Conservation (phyloP, 2,888 invertebrate genomes). For the Chrysopilus asiliformis region DNA sequence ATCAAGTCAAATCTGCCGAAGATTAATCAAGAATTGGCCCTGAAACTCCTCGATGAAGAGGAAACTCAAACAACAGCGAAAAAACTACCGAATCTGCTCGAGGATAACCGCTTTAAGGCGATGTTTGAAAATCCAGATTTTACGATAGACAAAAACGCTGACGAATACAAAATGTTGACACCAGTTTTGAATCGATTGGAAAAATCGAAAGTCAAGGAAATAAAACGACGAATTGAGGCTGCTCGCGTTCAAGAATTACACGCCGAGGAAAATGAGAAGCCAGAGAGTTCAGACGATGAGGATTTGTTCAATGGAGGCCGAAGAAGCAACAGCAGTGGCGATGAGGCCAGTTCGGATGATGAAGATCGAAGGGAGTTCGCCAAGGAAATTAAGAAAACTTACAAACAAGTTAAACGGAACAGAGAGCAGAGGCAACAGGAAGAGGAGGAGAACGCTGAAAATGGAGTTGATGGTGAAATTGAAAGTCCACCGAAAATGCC, state of each 20-base stretch:
- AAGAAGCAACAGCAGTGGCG: conserved; percentile 29
- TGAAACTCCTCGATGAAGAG: conserved; percentile 63
- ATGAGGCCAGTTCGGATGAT: conserved; percentile 49
- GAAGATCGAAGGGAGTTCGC: conserved; percentile 73
- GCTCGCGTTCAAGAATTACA: conserved; percentile 40
- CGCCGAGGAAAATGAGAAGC: conserved; percentile 27
- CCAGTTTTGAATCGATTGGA: conserved; percentile 76
- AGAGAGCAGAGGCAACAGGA: conserved; percentile 27
- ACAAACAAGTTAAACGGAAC: conserved; percentile 36
- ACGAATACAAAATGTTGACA: conserved; percentile 77
- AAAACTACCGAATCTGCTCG: conserved; percentile 53
- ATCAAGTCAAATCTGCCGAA: conserved; percentile 66
- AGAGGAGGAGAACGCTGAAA: conserved; percentile 26
- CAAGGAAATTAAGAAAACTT: conserved; percentile 62
- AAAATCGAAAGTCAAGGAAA: conserved; percentile 50
- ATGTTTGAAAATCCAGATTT: conserved; percentile 89
- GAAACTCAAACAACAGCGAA: conserved; percentile 37
- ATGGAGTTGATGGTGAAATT: conserved; percentile 20
- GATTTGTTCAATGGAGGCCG: conserved; percentile 31
- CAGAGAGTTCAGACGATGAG: conserved; percentile 33
- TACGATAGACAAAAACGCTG: conserved; percentile 74
- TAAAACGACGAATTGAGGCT: conserved; percentile 41
- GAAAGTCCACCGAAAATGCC: conserved; percentile 41
- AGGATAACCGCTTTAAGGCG: conserved; percentile 79
- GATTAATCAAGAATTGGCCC: conserved; percentile 80